These are phyloP conservation scores for Manis javanica DNA, from an alignment of 2,797 vertebrate genomes.

Conservation along the genomic window DNA sequence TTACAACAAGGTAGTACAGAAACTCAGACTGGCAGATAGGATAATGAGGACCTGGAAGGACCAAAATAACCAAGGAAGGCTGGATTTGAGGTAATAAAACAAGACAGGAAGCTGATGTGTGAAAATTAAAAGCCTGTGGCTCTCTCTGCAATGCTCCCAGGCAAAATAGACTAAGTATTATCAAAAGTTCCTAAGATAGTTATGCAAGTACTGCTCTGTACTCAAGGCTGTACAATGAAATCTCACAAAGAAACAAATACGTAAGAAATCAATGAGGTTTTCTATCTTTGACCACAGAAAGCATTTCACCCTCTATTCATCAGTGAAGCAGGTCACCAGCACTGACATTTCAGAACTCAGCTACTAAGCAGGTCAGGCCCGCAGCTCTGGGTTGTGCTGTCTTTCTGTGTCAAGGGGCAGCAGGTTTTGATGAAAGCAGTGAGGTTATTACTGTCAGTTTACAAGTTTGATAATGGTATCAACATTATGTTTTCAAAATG, in stretches of 20 bases:
- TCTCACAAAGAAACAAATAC: neutral
- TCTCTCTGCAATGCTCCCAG: neutral
- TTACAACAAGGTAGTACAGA: neutral
- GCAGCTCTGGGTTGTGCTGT: neutral
- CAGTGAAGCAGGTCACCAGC: neutral
- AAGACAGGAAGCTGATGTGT: neutral
- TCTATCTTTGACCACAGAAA: neutral
- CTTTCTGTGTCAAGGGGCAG: neutral
- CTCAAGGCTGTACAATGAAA: neutral
- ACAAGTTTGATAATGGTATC: neutral
- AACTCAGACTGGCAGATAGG: neutral
- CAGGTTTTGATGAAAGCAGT: neutral
- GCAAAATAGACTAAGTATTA: neutral
- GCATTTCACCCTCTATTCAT: neutral
- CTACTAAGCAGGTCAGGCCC: neutral
- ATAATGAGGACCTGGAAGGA: neutral
- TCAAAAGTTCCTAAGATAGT: neutral
- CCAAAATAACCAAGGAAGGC: neutral
- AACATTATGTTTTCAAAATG: neutral
- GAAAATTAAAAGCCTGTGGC: neutral
- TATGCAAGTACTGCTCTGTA: neutral
- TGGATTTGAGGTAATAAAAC: neutral
- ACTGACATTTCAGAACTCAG: neutral
- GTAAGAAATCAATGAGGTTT: neutral
- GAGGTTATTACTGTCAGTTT: neutral